Base-by-base conservation (phyloP, 2,797 vertebrate genomes). In the Graptemys geographica region DNA sequence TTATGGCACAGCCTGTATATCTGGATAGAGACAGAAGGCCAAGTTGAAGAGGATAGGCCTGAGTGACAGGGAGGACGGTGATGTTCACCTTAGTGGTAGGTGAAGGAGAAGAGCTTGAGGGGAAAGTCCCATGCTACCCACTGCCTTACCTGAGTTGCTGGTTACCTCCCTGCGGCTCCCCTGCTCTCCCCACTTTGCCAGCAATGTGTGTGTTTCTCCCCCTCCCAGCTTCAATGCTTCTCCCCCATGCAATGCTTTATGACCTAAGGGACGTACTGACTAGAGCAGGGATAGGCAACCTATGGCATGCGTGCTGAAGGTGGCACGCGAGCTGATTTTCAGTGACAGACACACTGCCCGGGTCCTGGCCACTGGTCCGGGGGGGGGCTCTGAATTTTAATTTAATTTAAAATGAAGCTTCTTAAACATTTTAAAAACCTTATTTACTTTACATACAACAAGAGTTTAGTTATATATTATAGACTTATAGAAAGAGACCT, bases 61-160 rank as follows among this genome's bases (percentile, higher is more conserved):
- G 82, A 94, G 79, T 3, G 31, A 47, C 81, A 2, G 27, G 33
- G 78, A 90, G 89, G 65, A 93, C 7, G 72, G 23, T 13, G 21
- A 12, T 44, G 41, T 27, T 74, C 37, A 44, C 37, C 23, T 25
- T 27, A 37, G 23, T 27, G 9, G 12, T 5, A 76, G 72, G 27
- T 25, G 72, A 47, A 5, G 0, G 0, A 82, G 65, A 49, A 1
- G 90, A 81, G 82, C 51, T 72, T 1, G 76, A 8, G 8, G 83
- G 7, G 16, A 85, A 80, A 72, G 56, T 18, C 33, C 23, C 88
- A 55, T 49, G 84, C 15, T 49, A 74, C 2, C 0, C 2, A 10
- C 21, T 28, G 21, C 49, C 88, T 81, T 1, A 0, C 56, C 23
- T 28, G 33, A 72, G 49, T n/a, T 59, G 11, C 44, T 55, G 88